Conservation (phyloP, 2,113 vertebrate species). For the Athene cunicularia region DNA sequence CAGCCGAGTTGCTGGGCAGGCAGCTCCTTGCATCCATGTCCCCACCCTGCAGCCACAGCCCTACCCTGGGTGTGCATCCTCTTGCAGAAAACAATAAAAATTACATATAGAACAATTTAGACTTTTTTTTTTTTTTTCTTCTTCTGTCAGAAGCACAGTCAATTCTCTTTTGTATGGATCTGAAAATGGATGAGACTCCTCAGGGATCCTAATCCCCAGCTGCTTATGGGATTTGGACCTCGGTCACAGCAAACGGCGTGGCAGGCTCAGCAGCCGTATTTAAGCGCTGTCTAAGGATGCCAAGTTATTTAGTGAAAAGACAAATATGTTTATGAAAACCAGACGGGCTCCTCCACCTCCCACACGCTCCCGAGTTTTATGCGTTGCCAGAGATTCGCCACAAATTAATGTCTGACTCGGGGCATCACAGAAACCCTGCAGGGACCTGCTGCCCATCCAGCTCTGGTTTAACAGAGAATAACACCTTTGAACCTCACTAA, state of each 20-base stretch:
- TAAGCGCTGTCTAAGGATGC: not conserved
- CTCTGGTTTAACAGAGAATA: not conserved
- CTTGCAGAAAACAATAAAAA: not conserved
- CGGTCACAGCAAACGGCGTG: accelerated
- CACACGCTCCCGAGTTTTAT: accelerated
- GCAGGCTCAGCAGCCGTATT: not conserved
- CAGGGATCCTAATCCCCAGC: not conserved
- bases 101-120: accelerated
- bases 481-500: accelerated
- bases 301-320: not conserved
- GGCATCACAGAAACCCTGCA: not conserved
- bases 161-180: accelerated
- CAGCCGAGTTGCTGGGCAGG: not conserved
- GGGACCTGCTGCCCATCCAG: not conserved
- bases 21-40: not conserved
- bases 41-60: not conserved
- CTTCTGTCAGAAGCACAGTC: not conserved
- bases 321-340: not conserved
- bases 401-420: not conserved
- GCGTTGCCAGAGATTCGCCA: not conserved
- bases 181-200: not conserved
- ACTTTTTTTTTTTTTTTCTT: too few species aligned
- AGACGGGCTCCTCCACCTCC: not conserved
- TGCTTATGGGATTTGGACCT: not conserved
- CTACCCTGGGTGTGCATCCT: accelerated